Conservation (phyloP, 2,113 vertebrate genomes). For the Butastur rufipennis region DNA sequence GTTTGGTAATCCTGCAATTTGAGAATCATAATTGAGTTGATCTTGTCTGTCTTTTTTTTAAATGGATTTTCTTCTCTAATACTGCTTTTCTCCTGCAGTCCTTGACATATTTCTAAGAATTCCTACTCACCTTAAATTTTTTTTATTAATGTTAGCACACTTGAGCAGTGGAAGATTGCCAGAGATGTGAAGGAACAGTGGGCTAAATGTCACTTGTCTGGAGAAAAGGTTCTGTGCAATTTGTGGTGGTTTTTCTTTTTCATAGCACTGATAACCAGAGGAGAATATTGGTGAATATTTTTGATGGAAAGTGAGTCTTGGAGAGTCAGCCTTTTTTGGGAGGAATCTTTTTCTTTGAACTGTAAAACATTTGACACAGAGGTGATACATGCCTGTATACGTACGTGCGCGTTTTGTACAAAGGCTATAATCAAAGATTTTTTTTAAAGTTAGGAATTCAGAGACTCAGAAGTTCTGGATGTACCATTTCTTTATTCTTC, state of each 20-base stretch:
- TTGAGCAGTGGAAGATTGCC: background rate
- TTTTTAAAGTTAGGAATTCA: background rate
- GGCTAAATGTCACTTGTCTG: constrained; percentile 34
- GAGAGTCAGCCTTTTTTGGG: background rate
- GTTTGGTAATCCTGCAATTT: background rate
- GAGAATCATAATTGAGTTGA: background rate
- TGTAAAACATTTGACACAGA: background rate
- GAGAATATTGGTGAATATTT: background rate
- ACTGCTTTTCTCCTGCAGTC: background rate
- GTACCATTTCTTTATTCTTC: background rate
- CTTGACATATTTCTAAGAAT: background rate
- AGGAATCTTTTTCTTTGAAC: background rate
- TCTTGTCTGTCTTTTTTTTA: background rate
- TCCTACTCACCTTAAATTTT: background rate
- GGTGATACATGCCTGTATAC: background rate
- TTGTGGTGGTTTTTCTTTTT: background rate
- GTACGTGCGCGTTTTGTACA: background rate
- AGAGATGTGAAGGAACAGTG: background rate
- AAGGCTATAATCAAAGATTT: background rate
- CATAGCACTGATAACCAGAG: background rate
- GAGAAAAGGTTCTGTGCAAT: background rate
- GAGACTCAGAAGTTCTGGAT: background rate
- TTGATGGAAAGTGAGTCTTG: background rate
- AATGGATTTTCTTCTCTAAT: background rate
- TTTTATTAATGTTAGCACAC: background rate